A percentile compares a stretch with the other conserved stretches of the same genome.
Evolutionary conservation across 2,797 vertebrate species (phyloP).

Genomic region (Cuniculus paca): DNA sequence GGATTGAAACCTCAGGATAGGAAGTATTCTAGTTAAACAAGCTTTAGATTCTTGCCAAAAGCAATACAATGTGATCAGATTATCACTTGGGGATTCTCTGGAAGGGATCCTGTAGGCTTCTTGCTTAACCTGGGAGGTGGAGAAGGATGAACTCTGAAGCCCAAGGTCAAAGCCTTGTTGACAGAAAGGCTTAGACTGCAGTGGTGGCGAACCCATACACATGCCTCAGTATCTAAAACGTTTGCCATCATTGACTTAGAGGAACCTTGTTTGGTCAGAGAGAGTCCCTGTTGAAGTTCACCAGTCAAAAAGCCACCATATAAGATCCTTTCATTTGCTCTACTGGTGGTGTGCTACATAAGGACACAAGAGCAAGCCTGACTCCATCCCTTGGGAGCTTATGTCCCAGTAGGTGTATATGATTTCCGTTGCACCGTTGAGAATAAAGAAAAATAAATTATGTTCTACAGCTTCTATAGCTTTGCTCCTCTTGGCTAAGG

Average conservation of each 20-base stretch:
- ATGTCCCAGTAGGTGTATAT: rapidly evolving
- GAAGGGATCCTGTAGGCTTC: neutral
- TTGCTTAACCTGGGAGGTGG: neutral
- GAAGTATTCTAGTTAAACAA: neutral
- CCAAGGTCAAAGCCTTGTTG: neutral
- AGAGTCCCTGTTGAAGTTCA: neutral
- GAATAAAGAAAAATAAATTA: neutral
- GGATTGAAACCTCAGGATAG: neutral
- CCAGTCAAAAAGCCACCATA: neutral
- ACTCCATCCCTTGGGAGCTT: neutral
- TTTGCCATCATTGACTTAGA: neutral
- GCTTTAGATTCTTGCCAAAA: neutral
- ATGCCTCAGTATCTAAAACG: neutral
- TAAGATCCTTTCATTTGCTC: neutral
- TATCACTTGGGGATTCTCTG: too few species aligned
- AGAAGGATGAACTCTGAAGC: neutral
- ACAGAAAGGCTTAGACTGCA: neutral
- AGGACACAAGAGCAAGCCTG: neutral
- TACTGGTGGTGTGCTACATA: neutral
- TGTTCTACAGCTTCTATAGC: rapidly evolving
- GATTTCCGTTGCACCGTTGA: neutral
- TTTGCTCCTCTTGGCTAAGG: neutral
- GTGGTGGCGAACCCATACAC: neutral
- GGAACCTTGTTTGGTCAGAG: neutral
- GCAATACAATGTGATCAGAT: too few species aligned